A percentile compares a stretch with the other conserved stretches of the same genome.
Evolutionary conservation across 2,113 vertebrate species (phyloP).

Genomic region (Lutjanus erythropterus): DNA sequence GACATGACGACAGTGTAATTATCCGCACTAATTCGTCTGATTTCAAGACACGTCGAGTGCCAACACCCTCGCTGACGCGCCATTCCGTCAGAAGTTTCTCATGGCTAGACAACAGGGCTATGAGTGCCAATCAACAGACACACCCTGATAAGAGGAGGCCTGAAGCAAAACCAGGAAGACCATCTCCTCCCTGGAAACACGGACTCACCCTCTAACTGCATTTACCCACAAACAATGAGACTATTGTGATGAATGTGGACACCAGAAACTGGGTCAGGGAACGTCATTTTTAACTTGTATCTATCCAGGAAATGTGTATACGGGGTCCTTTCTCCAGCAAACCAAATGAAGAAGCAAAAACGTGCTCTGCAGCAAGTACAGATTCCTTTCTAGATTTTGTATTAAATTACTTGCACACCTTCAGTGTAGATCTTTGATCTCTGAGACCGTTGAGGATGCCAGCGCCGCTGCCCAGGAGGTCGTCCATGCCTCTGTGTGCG

Average conservation of each 20-base stretch:
- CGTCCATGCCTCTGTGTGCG: conserved; percentile 95
- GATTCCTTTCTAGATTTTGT: neutral
- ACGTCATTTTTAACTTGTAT: neutral
- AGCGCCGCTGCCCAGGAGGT: conserved; percentile 94
- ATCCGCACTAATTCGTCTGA: conserved; percentile 44
- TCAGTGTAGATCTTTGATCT: conserved; percentile 94
- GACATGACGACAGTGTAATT: conserved; percentile 24
- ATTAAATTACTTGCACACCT: conserved; percentile 79
- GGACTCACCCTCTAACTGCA: conserved; percentile 58
- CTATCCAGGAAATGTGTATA: neutral
- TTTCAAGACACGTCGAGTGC: conserved; percentile 37
- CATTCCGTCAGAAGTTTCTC: conserved; percentile 72
- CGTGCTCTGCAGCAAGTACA: neutral
- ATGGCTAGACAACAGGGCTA: conserved; percentile 57
- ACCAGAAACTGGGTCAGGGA: conserved; percentile 35
- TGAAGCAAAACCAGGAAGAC: conserved; percentile 73
- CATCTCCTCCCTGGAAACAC: conserved; percentile 82
- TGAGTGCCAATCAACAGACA: conserved; percentile 71
- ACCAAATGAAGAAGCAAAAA: neutral
- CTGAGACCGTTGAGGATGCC: conserved; percentile 93
- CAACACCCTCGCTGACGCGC: conserved; percentile 52
- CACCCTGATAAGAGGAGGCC: conserved; percentile 84
- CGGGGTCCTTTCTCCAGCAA: neutral
- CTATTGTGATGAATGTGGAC: conserved; percentile 49
- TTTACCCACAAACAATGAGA: conserved; percentile 50